phyloP scores from a whole-genome alignment of 1,140 invertebrate genomes.

The Drosophila pallidifrons region DNA sequence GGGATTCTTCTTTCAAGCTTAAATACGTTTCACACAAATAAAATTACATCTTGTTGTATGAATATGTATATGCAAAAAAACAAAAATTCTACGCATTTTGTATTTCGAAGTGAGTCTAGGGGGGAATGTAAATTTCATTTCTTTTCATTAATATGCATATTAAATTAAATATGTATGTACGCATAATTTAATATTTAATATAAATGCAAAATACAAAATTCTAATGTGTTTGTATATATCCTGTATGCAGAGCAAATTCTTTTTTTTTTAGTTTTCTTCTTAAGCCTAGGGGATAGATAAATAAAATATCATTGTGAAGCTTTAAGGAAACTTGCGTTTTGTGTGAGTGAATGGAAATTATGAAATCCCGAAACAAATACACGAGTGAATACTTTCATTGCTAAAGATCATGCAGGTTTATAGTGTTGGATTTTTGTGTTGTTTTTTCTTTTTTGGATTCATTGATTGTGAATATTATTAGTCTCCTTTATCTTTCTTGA shows the following conservation, averaged over 20 bases:
- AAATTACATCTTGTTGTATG: slow-evolving; percentile 20
- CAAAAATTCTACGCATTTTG: slow-evolving; percentile 14
- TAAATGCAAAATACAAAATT: slow-evolving; percentile 55
- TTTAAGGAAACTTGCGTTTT: slow-evolving; percentile 53
- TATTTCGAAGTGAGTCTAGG: slow-evolving; percentile 9
- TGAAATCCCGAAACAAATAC: slow-evolving; percentile 24
- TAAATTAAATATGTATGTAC: slow-evolving; percentile 29
- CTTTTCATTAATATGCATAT: slow-evolving; percentile 25
- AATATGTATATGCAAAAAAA: slow-evolving; percentile 10
- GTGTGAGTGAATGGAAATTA: slow-evolving; percentile 18
- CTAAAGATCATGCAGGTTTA: slow-evolving; percentile 33
- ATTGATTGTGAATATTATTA: too few species aligned
- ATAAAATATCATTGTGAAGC: slow-evolving; percentile 31
- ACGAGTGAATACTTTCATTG: slow-evolving; percentile 47
- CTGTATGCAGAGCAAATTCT: slow-evolving; percentile 24
- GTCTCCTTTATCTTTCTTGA: neutral
- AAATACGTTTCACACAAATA: slow-evolving; percentile 42
- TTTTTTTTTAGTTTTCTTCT: slow-evolving; percentile 8
- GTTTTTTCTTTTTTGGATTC: neutral
- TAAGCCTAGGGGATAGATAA: slow-evolving; percentile 31
- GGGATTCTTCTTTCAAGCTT: slow-evolving; percentile 17
- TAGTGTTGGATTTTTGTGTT: slow-evolving; percentile 12
- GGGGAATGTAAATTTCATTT: slow-evolving; percentile 40
- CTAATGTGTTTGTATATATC: slow-evolving; percentile 40
- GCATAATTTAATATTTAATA: slow-evolving; percentile 51